phyloP scores from a whole-genome alignment of 1,140 invertebrate species.

The Camponotus pennsylvanicus region DNA sequence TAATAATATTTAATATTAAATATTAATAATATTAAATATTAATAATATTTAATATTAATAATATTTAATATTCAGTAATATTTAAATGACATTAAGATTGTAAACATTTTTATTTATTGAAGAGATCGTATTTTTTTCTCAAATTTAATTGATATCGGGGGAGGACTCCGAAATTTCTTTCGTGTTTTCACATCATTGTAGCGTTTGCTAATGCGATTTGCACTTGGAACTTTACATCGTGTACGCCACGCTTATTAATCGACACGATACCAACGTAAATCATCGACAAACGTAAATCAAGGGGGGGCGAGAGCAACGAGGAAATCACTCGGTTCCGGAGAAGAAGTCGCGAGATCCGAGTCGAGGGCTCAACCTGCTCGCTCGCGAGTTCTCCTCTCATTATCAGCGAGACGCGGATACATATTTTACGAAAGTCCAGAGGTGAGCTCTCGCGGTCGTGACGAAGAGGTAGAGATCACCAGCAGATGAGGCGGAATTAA shows the following conservation, averaged over 20 bases:
- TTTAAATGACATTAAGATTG: not conserved
- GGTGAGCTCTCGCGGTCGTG: conserved; percentile 66
- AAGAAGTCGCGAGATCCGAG: conserved; percentile 42
- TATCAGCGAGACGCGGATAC: conserved; percentile 65
- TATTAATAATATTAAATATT: no score
- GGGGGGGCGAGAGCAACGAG: conserved; percentile 1
- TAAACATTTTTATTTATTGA: not conserved
- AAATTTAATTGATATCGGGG: not conserved
- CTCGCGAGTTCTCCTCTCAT: conserved; percentile 61
- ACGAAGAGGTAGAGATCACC: conserved; percentile 68
- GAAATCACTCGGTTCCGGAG: conserved; percentile 39
- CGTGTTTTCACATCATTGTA: conserved; percentile 10
- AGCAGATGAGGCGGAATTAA: conserved; percentile 62
- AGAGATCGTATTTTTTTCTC: not conserved
- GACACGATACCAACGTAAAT: conserved; percentile 46
- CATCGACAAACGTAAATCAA: conserved; percentile 59
- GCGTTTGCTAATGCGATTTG: conserved; percentile 38
- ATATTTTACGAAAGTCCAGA: conserved; percentile 69
- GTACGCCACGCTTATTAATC: conserved; percentile 54
- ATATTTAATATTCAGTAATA: no score
- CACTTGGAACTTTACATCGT: conserved; percentile 22
- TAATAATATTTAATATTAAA: no score
- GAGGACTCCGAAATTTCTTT: conserved; percentile 12
- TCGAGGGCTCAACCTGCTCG: conserved; percentile 17
- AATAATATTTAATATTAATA: no score